Base-by-base conservation (phyloP, 2,797 vertebrate genomes). In the Amniataba percoides region DNA sequence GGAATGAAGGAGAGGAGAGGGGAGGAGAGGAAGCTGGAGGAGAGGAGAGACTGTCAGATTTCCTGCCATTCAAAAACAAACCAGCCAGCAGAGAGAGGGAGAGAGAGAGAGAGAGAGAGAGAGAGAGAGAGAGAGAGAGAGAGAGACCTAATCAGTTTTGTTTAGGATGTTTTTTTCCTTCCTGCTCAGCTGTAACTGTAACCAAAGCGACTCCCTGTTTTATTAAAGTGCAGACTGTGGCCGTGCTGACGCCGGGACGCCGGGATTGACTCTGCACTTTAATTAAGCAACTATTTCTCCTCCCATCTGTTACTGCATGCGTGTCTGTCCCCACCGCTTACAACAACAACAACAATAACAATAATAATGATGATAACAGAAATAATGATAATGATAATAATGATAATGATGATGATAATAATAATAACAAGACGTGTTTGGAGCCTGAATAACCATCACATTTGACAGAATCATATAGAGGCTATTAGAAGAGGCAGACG, bases 261-360 rank as follows among this genome's bases (percentile, higher is more conserved):
- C 39, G 48, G 58, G 77, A 92, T 90, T 87, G 91, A 93, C 92
- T 91, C 90, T 70, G 81, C 91, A 80, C 73, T 94, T 94, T 94
- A 93, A 94, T 93, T 93, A 92, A 93, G 81, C 45, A 82, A 85
- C 86, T 90, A 87, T 89, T 93, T 92, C 55, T 75, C 81, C 77
- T 86, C 89, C 92, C 93, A 94, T 94, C 93, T 94, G 93, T 93
- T 94, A 64, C 80, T 71, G 77, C 74, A 81, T 80, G 71, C 67
- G 69, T 46, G 74, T 74, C 70, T 48, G 74, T 7, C 79, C 64
- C 46, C 56, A 62, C 53, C 67, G 12, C 27, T 18, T 13, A 57
- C 16, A 56, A 73, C 36, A 49, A 59, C 34, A 56, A 60, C 34
- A 68, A 53, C 23, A 34, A 51, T 4, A 42, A 31, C 36, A 49